Evolutionary conservation across 1,140 invertebrate species (phyloP).

Genomic region (Euwallacea similis): DNA sequence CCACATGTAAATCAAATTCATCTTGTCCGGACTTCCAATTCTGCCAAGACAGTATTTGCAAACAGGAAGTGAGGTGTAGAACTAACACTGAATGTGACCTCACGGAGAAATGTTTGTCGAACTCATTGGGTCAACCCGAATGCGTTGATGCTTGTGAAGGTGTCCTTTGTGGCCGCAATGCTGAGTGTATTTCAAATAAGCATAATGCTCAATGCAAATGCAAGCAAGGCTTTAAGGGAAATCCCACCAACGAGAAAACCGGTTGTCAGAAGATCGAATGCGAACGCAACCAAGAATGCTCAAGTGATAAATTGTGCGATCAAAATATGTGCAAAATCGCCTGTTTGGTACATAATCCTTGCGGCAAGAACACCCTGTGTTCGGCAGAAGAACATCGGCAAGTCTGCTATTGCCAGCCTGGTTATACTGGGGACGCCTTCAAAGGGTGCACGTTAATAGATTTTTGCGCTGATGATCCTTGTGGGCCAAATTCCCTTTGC

Average conservation of each 20-base stretch:
- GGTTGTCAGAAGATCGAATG: slow-evolving; percentile 81
- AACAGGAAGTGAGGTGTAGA: slow-evolving; percentile 74
- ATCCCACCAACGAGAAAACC: slow-evolving; percentile 69
- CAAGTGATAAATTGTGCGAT: slow-evolving; percentile 79
- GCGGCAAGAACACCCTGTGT: slow-evolving; percentile 81
- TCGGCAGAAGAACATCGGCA: slow-evolving; percentile 75
- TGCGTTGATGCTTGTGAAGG: slow-evolving; percentile 72
- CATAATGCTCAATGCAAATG: slow-evolving; percentile 77
- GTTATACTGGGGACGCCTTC: slow-evolving; percentile 77
- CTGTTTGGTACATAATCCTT: slow-evolving; percentile 77
- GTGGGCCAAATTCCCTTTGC: slow-evolving; percentile 81
- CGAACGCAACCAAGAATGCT: slow-evolving; percentile 68
- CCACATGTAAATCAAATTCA: slow-evolving; percentile 74
- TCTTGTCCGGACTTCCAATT: slow-evolving; percentile 81
- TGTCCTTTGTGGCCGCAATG: slow-evolving; percentile 78
- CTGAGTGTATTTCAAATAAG: slow-evolving; percentile 69
- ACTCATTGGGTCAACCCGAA: slow-evolving; percentile 69
- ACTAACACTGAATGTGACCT: slow-evolving; percentile 69
- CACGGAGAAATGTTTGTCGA: slow-evolving; percentile 69
- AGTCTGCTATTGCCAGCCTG: slow-evolving; percentile 81
- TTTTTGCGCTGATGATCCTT: slow-evolving; percentile 76
- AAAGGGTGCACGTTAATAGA: slow-evolving; percentile 74
- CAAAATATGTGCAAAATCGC: slow-evolving; percentile 80
- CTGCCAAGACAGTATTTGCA: slow-evolving; percentile 80
- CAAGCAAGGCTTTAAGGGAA: slow-evolving; percentile 74